Percentiles rank a stretch among this genome's conserved stretches.
These are phyloP conservation scores for Mimachlamys varia DNA, from an alignment of 2,888 invertebrate species.

Conservation along the genomic window DNA sequence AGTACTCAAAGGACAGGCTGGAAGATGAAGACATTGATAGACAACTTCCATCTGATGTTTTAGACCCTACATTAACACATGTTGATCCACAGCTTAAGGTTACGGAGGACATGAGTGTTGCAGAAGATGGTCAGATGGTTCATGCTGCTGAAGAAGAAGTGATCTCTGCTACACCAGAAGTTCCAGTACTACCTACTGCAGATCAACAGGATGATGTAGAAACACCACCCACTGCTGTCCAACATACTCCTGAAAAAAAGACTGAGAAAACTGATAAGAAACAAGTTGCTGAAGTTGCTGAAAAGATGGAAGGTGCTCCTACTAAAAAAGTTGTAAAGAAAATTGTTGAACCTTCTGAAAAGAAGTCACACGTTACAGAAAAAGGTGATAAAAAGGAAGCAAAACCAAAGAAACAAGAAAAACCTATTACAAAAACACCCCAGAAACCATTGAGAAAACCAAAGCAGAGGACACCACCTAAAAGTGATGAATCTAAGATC, in stretches of 20 bases:
- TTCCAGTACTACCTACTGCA: not conserved
- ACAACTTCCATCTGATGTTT: not conserved
- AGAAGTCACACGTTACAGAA: not conserved
- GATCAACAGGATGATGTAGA: not conserved
- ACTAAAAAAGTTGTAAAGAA: not conserved
- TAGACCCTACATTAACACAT: not conserved
- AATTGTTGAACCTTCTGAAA: slow-evolving; percentile 10
- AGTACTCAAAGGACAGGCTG: too few species aligned
- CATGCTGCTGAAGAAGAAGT: not conserved
- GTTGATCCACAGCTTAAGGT: not conserved
- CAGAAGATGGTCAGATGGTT: not conserved
- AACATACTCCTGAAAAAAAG: not conserved
- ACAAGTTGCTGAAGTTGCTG: not conserved
- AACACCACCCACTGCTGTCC: not conserved
- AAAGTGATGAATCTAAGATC: not conserved
- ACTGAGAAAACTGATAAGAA: not conserved
- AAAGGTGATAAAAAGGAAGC: not conserved
- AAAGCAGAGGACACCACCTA: not conserved
- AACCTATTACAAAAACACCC: not conserved
- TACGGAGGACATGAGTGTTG: not conserved
- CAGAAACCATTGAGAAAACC: slow-evolving; percentile 17
- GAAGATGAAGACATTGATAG: too few species aligned
- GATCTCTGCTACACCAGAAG: not conserved
- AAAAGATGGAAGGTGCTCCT: not conserved
- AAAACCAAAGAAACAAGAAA: not conserved